Conservation (phyloP, 2,888 invertebrate genomes). For the Nomada ferruginata region DNA sequence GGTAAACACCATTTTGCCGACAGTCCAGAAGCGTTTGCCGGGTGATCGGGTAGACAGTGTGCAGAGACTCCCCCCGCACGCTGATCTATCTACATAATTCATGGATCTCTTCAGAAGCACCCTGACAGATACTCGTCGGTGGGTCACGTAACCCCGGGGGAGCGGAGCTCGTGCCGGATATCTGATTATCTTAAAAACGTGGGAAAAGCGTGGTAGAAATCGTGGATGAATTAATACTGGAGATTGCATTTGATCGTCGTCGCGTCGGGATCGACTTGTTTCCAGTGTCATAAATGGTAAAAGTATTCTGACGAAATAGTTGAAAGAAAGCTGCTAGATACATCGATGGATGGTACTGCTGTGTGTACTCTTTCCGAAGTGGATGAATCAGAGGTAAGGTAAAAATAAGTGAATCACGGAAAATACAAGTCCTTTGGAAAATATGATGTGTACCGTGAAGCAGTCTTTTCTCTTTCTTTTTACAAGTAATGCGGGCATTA, state of each 20-base stretch:
- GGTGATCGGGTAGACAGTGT: constrained; percentile 49
- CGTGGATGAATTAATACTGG: constrained; percentile 2
- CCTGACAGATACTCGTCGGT: constrained; percentile 46
- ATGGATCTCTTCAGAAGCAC: constrained; percentile 65
- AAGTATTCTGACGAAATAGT: neutral
- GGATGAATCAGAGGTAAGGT: too few species aligned
- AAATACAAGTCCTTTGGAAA: too few species aligned
- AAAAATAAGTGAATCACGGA: too few species aligned
- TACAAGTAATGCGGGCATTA: too few species aligned
- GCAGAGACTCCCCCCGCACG: constrained; percentile 57
- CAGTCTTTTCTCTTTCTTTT: too few species aligned
- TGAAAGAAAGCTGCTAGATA: neutral
- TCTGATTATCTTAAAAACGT: constrained; percentile 49
- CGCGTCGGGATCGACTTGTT: neutral
- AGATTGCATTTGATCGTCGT: neutral
- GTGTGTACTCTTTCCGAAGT: too few species aligned
- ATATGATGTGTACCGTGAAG: too few species aligned
- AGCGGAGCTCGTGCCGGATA: constrained; percentile 37
- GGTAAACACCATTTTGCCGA: constrained; percentile 65
- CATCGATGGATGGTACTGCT: too few species aligned
- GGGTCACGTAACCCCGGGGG: constrained; percentile 57
- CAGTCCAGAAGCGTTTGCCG: constrained; percentile 56
- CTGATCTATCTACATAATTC: constrained; percentile 73
- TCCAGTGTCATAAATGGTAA: neutral
- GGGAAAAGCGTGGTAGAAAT: constrained; percentile 35